These are phyloP conservation scores for Epinephelus awoara DNA, from an alignment of 2,797 vertebrate genomes.

Conservation along the genomic window DNA sequence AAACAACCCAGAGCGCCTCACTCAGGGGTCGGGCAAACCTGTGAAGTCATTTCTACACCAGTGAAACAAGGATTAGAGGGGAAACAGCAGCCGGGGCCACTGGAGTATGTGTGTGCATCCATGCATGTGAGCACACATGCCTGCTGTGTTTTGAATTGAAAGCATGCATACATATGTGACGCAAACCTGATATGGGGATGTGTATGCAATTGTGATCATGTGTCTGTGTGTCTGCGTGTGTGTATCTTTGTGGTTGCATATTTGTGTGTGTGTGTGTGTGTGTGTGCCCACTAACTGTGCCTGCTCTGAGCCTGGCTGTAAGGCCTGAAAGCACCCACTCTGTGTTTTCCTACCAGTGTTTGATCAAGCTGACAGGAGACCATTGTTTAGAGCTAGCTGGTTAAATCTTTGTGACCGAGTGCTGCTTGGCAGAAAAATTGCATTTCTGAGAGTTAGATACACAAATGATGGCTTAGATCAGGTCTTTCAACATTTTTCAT, in stretches of 20 bases:
- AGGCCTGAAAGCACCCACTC: constrained; percentile 57
- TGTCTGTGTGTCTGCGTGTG: background rate
- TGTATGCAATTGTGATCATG: background rate
- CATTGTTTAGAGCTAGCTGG: constrained; percentile 63
- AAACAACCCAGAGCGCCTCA: constrained; percentile 23
- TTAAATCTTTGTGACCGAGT: constrained; percentile 56
- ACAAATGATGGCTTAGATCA: constrained; percentile 63
- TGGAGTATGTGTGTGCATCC: constrained; percentile 5
- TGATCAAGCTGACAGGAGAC: constrained; percentile 72
- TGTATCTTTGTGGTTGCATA: background rate
- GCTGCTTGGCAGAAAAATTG: constrained; percentile 60
- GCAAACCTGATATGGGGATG: background rate
- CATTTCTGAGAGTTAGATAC: constrained; percentile 68
- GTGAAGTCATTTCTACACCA: constrained; percentile 32
- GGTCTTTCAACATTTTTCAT: constrained; percentile 48
- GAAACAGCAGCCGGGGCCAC: constrained; percentile 9
- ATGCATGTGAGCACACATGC: constrained; percentile 8
- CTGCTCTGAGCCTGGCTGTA: constrained; percentile 31
- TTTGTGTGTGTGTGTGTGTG: background rate
- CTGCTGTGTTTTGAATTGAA: constrained; percentile 32
- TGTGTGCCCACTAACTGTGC: constrained; percentile 4
- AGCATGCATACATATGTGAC: constrained; percentile 20
- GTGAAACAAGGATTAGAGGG: constrained; percentile 32
- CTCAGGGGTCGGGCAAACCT: constrained; percentile 20
- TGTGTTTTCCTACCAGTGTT: constrained; percentile 61